Percentiles rank a stretch among this genome's conserved stretches.
These are phyloP conservation scores for Hedya salicella DNA, from an alignment of 2,888 invertebrate genomes.

Conservation along the genomic window DNA sequence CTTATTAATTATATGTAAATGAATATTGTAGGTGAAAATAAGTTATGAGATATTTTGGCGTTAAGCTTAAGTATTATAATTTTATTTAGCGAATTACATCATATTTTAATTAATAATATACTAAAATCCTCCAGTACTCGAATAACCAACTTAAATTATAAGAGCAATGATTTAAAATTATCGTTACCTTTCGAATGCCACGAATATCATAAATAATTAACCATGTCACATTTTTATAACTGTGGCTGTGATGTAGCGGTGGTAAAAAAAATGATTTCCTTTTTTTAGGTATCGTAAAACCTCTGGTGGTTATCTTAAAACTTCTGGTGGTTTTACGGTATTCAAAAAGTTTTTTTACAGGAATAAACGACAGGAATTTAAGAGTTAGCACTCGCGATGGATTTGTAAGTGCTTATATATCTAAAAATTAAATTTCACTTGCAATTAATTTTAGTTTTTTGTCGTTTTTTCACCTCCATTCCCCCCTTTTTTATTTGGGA, in stretches of 20 bases:
- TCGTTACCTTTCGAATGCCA: background rate
- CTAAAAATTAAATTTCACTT: constrained; percentile 30
- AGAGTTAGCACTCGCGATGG: constrained; percentile 24
- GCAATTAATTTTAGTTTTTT: constrained; percentile 3
- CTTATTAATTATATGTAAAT: background rate
- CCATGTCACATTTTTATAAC: background rate
- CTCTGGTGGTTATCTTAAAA: too few species aligned
- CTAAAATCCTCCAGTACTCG: background rate
- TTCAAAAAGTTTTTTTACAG: too few species aligned
- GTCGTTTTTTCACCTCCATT: background rate
- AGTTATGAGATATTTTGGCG: background rate
- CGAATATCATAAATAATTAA: background rate
- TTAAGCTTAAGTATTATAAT: constrained; percentile 20
- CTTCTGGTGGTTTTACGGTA: too few species aligned
- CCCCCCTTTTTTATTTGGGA: background rate
- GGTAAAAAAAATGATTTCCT: too few species aligned
- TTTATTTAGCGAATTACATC: constrained; percentile 7
- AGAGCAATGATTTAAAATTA: background rate
- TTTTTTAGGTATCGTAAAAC: too few species aligned
- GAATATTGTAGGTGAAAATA: background rate
- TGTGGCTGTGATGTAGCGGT: too few species aligned
- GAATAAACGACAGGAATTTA: too few species aligned
- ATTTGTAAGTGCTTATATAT: constrained; percentile 28
- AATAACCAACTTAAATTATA: background rate
- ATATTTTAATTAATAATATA: background rate